phyloP scores from a whole-genome alignment of 2,888 invertebrate genomes.

The Ceramica pisi region DNA sequence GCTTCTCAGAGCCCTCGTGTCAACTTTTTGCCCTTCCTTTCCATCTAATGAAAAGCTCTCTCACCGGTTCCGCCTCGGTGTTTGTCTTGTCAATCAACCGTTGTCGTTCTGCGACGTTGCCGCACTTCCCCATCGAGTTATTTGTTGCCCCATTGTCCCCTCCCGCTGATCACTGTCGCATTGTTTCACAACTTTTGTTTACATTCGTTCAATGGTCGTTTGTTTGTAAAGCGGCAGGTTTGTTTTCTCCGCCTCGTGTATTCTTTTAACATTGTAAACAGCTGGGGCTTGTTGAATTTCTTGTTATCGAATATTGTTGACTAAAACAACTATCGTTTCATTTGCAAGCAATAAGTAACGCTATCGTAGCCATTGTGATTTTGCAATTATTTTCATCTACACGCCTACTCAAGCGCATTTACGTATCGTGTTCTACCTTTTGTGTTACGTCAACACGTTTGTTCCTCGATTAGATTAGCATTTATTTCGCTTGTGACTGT shows the following conservation, averaged over 20 bases:
- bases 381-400: constrained; percentile 67
- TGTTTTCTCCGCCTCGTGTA: constrained; percentile 80
- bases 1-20: constrained; percentile 69
- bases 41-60: constrained; percentile 84
- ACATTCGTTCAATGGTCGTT: constrained; percentile 83
- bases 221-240: constrained; percentile 81
- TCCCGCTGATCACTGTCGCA: constrained; percentile 84
- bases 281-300: constrained; percentile 77
- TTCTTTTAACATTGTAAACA: constrained; percentile 79
- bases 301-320: constrained; percentile 78
- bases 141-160: constrained; percentile 88
- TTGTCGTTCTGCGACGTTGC: constrained; percentile 75
- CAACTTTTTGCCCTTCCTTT: constrained; percentile 81
- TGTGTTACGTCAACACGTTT: constrained; percentile 66
- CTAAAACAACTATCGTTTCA: constrained; percentile 72
- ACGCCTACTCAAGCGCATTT: constrained; percentile 55
- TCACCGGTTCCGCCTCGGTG: constrained; percentile 79
- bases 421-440: constrained; percentile 56
- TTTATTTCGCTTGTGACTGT: constrained; percentile 58
- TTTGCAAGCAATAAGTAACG: constrained; percentile 69
- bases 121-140: constrained; percentile 84
- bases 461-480: constrained; percentile 67
- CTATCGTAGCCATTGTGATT: constrained; percentile 68
- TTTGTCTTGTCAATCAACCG: constrained; percentile 88
- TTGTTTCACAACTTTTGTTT: constrained; percentile 88